Evolutionary conservation across 2,888 invertebrate species (phyloP), one percentile per base, ranked within the genome.

Genomic region (Muschampia plurimacula): DNA sequence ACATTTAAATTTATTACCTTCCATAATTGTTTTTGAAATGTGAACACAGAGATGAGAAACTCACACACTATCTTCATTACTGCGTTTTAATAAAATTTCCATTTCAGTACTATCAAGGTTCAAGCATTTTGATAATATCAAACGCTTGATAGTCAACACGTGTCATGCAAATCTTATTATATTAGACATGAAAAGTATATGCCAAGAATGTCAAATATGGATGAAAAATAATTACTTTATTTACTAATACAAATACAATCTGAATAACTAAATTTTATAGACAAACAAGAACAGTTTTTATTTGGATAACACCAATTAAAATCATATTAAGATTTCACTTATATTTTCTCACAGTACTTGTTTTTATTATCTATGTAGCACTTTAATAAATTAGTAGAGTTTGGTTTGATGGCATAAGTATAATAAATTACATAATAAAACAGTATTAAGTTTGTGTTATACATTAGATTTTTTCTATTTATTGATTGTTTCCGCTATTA

Each of bases 21-120:
- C 84, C 87, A 89, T 92, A 91, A 93, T 92, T 93, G 91, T 92
- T 93, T 93, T 91, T 86, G 88, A 87, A 84, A 86, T 88, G 83
- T 82, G 60, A 57, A 66, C 72, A 67, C 62, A 81, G 80, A 80
- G 82, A 80, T 81, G 80, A 80, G 81, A 80, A 84, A 82, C 77
- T 79, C 78, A 77, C 60, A 68, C 72, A 52, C 72, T 74, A 74
- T 75, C 72, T 74, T 66, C 59, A 72, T 72, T 69, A 66, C 52
- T 62, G 46, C 52, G 52, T 62, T 67, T 70, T 41, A 72, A 22
- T 0, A 72, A 72, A 62, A 63, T 71, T 66, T 60, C 39, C 15
- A 22, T 55, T 59, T 65, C 46, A 69, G 22, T 55, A 4, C 13
- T 32, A 52, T 69, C 55, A 44, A n/a, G 28, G 57, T 69, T 64